phyloP scores from a whole-genome alignment of 1,140 invertebrate genomes.

The Eumeta japonica region DNA sequence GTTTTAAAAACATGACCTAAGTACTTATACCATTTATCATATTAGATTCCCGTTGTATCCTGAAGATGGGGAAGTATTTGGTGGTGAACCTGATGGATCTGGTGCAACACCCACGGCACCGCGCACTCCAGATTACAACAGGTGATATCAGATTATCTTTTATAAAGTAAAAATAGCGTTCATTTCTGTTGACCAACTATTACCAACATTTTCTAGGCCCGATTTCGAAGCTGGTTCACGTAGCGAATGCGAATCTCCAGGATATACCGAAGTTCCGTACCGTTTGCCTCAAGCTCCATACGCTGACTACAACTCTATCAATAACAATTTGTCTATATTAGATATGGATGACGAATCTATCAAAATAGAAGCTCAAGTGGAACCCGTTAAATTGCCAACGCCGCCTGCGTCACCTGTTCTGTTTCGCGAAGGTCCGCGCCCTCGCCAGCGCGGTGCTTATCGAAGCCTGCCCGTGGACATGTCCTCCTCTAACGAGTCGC shows the following conservation, averaged over 20 bases:
- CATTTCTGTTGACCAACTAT: not conserved
- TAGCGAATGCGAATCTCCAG: constrained; percentile 14
- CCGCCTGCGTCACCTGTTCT: constrained; percentile 7
- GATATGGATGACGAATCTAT: constrained; percentile 55
- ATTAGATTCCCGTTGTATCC: constrained; percentile 50
- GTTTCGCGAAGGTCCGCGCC: too few relatives aligned
- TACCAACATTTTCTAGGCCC: constrained; percentile 6
- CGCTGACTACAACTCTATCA: constrained; percentile 40
- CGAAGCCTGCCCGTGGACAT: not conserved
- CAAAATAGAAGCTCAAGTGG: constrained; percentile 46
- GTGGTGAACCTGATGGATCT: constrained; percentile 34
- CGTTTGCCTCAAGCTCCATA: constrained; percentile 17
- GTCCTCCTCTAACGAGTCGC: constrained; percentile 13
- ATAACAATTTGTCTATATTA: constrained; percentile 47
- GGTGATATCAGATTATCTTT: constrained; percentile 18
- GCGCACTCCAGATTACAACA: constrained; percentile 58
- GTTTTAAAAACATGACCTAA: constrained; percentile 1
- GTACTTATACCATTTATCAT: constrained; percentile 7
- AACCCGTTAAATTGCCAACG: constrained; percentile 9
- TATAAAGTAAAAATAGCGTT: not conserved
- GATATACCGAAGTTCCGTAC: constrained; percentile 9
- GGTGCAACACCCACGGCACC: constrained; percentile 64
- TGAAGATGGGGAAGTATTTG: constrained; percentile 32
- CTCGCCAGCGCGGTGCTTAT: constrained; percentile 3
- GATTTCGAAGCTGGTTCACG: constrained; percentile 13